These are phyloP conservation scores for Erinaceus europaeus DNA, from an alignment of 2,113 vertebrate species.

Conservation along the genomic window DNA sequence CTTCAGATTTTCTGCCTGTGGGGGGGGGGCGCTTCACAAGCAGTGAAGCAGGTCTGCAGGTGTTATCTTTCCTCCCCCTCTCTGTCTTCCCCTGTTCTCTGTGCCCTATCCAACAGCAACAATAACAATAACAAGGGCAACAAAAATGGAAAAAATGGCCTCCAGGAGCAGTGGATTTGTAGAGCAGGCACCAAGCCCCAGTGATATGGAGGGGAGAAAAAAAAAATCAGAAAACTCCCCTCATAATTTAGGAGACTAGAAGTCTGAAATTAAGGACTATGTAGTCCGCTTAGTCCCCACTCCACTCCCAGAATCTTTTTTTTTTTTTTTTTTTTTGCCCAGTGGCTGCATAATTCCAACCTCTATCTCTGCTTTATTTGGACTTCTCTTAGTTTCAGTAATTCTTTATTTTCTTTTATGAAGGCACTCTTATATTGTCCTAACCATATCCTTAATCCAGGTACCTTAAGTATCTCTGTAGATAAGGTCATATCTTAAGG, in stretches of 20 bases:
- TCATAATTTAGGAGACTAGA: neutral
- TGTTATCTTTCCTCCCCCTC: no score
- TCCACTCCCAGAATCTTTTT: no score
- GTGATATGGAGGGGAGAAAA: no score
- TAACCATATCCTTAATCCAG: neutral
- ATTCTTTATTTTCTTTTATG: neutral
- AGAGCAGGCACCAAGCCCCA: no score
- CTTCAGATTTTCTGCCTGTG: no score
- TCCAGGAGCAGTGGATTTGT: no score
- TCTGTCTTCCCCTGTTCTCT: no score
- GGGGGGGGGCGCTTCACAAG: neutral
- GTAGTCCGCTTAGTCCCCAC: fast-evolving
- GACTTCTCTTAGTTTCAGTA: neutral
- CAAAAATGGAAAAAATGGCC: no score
- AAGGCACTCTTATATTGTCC: neutral
- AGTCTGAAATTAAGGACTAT: neutral
- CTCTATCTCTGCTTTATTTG: neutral
- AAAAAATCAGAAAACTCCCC: no score
- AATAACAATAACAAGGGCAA: no score
- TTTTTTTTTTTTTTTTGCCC: neutral
- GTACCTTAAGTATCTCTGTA: neutral
- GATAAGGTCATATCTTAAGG: neutral
- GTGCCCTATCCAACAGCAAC: no score
- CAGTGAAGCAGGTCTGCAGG: no score
- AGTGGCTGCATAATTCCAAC: neutral